phyloP scores from a whole-genome alignment of 2,888 invertebrate genomes.

The Leucozona laternaria region DNA sequence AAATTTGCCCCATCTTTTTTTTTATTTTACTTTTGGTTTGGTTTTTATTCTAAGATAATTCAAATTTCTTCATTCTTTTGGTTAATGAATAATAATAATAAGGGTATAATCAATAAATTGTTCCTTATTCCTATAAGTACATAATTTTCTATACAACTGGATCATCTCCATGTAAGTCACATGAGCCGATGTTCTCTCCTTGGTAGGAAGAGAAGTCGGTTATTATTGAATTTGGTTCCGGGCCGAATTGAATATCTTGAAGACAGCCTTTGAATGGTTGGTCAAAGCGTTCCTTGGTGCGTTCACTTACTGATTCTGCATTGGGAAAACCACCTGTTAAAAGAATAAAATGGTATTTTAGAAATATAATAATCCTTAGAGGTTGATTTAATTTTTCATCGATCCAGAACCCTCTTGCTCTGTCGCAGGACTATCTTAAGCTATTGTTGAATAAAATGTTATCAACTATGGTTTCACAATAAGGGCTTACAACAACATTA shows the following conservation, averaged over 20 bases:
- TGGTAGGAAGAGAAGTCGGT: constrained; percentile 86
- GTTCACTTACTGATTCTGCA: constrained; percentile 83
- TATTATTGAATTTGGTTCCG: constrained; percentile 82
- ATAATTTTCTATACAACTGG: constrained; percentile 81
- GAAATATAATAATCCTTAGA: background rate
- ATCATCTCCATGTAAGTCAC: constrained; percentile 84
- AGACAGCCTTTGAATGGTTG: constrained; percentile 87
- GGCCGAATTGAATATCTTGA: constrained; percentile 85
- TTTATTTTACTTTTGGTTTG: constrained; percentile 35
- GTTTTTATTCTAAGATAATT: constrained; percentile 63
- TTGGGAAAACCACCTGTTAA: constrained; percentile 85
- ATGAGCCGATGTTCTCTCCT: constrained; percentile 86
- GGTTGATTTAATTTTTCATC: too few relatives aligned
- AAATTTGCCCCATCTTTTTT: constrained; percentile 61
- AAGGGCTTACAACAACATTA: too few relatives aligned
- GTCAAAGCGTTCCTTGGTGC: constrained; percentile 84
- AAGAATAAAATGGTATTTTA: background rate
- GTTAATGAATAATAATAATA: constrained; percentile 72
- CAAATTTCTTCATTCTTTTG: constrained; percentile 59
- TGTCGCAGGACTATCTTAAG: too few relatives aligned
- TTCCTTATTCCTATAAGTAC: constrained; percentile 75
- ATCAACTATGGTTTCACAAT: too few relatives aligned
- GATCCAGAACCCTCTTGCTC: too few relatives aligned
- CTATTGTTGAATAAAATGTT: too few relatives aligned
- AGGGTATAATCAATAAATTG: constrained; percentile 73